These are phyloP conservation scores for Rattus norvegicus DNA, from an alignment of 2,113 vertebrate species.

Conservation along the genomic window DNA sequence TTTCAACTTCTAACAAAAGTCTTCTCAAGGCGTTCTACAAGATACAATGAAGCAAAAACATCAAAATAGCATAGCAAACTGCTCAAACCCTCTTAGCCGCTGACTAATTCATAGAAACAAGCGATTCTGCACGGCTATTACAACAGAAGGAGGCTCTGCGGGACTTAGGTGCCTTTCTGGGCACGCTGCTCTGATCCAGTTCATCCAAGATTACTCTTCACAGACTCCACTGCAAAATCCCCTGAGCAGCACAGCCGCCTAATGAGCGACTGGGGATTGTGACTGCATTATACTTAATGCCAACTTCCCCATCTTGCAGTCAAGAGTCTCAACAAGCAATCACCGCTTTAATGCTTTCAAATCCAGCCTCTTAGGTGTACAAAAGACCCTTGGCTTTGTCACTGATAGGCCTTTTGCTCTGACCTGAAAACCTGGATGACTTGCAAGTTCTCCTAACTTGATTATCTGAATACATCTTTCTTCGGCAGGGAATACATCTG, in stretches of 20 bases:
- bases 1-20: constrained; percentile 60
- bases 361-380: constrained; percentile 43
- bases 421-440: constrained; percentile 43
- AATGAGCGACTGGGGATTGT: constrained; percentile 45
- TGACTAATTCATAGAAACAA: constrained; percentile 55
- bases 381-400: constrained; percentile 57
- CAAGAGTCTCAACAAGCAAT: constrained; percentile 67
- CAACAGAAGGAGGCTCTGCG: constrained; percentile 55
- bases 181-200: constrained; percentile 48
- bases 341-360: constrained; percentile 41
- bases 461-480: constrained; percentile 28
- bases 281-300: constrained; percentile 42
- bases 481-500: constrained; percentile 31
- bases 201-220: constrained; percentile 62
- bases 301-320: constrained; percentile 18
- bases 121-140: constrained; percentile 2
- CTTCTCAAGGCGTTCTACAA: constrained; percentile 47
- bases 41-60: constrained; percentile 54
- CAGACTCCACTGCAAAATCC: constrained; percentile 39
- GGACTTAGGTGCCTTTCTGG: constrained; percentile 41
- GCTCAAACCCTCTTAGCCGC: constrained; percentile 41
- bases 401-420: constrained; percentile 34
- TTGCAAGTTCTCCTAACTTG: constrained; percentile 41
- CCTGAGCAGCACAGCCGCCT: background rate
- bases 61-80: constrained; percentile 32